phyloP scores from a whole-genome alignment of 2,113 vertebrate species.

The Martes martes region DNA sequence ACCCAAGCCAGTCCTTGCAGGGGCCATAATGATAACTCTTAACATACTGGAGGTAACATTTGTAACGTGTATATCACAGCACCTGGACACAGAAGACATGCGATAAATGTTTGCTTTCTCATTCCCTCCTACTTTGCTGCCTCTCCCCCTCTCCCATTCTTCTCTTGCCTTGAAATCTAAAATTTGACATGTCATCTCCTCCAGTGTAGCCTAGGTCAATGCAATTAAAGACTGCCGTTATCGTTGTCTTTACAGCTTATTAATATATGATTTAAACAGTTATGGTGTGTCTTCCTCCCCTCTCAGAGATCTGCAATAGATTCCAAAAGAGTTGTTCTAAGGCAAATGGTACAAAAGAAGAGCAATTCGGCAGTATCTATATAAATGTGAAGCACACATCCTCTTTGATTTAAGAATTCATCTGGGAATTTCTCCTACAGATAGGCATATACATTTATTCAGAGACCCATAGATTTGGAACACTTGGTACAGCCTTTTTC shows the following conservation, averaged over 20 bases:
- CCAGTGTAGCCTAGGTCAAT: background rate
- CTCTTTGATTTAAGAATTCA: background rate
- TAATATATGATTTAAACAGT: background rate
- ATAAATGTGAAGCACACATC: background rate
- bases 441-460: background rate
- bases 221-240: background rate
- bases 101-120: background rate
- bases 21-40: background rate
- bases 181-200: background rate
- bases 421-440: background rate
- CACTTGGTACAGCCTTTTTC: background rate
- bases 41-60: background rate
- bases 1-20: conserved; percentile 25
- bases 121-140: background rate
- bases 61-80: background rate
- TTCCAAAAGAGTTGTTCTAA: background rate
- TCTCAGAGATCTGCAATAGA: background rate
- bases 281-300: background rate
- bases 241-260: background rate
- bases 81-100: background rate
- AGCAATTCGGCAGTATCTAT: background rate
- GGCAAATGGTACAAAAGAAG: background rate
- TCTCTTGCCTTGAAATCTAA: background rate
- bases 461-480: background rate
- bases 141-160: background rate